Base-by-base conservation (phyloP, 2,888 invertebrate genomes). In the Archaeoteleia sp. region DNA sequence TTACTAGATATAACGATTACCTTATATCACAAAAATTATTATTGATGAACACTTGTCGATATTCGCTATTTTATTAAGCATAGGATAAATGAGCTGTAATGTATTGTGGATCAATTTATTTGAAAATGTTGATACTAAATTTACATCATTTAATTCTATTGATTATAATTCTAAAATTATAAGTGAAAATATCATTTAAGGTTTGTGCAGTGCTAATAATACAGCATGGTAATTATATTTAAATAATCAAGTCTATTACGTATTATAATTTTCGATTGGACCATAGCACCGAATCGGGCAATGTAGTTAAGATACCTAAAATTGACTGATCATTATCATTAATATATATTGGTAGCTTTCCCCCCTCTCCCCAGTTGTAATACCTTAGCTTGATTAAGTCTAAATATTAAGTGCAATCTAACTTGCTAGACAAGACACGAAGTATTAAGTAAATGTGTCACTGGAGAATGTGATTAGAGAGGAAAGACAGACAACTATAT, bases 341-440 rank as follows among this genome's bases (percentile, higher is more conserved):
- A 80, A 79, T 77, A 75, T 76, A 73, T 70, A 78, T 74, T 74
- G 77, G 66, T 27, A 57, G 67, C 67, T 61, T 60, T 61, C 55
- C 60, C 42, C 58, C 35, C 27, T 58, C 20, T 23, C n/a, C n/a
- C n/a, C n/a, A n/a, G 40, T 58, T n/a, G 48, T 42, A 67, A 48
- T 66, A 53, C 75, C 72, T 70, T 71, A 62, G 75, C 78, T 72
- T 79, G 79, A 83, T 83, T 81, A 75, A 71, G 69, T 76, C 55
- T 83, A 77, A 84, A 82, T 82, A 84, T 84, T 83, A 78, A 84
- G 74, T 51, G 73, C 77, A 81, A 83, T 83, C 73, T 78, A 82
- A 82, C 76, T 83, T 82, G 70, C 57, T 72, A 75, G 77, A 76
- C 76, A 45, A 39, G 61, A 58, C 30, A 48, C 46, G 20, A 10